Evolutionary conservation across 2,888 invertebrate genomes (phyloP).

Genomic region (Cryptocheilus praepositus): DNA sequence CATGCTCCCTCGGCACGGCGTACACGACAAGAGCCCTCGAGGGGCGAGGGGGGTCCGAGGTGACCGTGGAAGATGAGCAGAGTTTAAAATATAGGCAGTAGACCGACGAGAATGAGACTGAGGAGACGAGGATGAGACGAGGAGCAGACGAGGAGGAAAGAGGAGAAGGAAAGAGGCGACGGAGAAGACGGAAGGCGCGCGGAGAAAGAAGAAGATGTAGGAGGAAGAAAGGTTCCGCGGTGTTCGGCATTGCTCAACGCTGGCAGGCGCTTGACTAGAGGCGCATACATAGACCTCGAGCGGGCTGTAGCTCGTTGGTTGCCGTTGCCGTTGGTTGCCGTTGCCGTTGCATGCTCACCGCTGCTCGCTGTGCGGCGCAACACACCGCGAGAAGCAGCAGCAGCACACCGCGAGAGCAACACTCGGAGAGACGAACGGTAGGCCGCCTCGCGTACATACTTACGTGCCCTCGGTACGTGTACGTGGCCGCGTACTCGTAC

Average conservation of each 20-base stretch:
- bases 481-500: conserved; percentile 30
- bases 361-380: neutral
- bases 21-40: conserved; percentile 9
- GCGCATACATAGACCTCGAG: conserved; percentile 39
- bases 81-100: conserved; percentile 9
- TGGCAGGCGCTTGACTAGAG: conserved; percentile 39
- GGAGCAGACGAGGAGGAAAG: conserved; percentile 1
- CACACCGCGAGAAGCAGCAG: neutral
- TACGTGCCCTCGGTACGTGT: conserved; percentile 30
- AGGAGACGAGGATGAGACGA: conserved; percentile 1
- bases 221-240: conserved; percentile 30
- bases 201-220: conserved; percentile 15
- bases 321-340: conserved; percentile 25
- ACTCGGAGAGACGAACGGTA: conserved; percentile 41
- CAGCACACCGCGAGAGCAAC: conserved; percentile 3
- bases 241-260: conserved; percentile 1
- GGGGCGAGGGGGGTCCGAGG: too few species aligned
- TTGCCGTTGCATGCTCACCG: conserved; percentile 4
- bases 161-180: conserved; percentile 22
- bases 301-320: conserved; percentile 21
- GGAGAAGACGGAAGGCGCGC: conserved; percentile 13
- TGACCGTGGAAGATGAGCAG: too few species aligned
- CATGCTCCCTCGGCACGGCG: conserved; percentile 24
- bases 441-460: conserved; percentile 32
- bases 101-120: conserved; percentile 17